Evolutionary conservation across 2,888 invertebrate genomes (phyloP).

Genomic region (Salticus scenicus): DNA sequence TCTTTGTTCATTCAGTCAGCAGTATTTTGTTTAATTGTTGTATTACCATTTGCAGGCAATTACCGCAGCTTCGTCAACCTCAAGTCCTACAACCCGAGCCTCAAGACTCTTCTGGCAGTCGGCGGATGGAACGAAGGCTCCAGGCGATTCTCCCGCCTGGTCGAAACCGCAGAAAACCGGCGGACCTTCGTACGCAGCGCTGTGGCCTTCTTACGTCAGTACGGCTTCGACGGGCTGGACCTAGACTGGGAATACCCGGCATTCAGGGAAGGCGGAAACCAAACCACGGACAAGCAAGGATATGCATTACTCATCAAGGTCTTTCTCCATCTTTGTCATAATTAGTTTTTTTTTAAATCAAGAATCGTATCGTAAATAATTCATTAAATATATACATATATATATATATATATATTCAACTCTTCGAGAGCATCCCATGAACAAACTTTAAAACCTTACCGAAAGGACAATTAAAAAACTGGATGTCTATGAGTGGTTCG

Average conservation of each 20-base stretch:
- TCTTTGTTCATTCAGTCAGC: too few relatives aligned
- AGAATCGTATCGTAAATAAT: too few relatives aligned
- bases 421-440: too few relatives aligned
- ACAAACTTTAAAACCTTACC: too few relatives aligned
- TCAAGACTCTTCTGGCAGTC: conserved; percentile 92
- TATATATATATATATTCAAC: too few relatives aligned
- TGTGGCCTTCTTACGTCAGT: conserved; percentile 85
- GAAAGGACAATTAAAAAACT: too few relatives aligned
- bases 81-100: conserved; percentile 92
- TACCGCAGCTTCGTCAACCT: conserved; percentile 95
- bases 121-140: conserved; percentile 97
- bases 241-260: conserved; percentile 86
- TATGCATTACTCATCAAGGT: conserved; percentile 90
- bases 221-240: conserved; percentile 94
- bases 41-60: conserved; percentile 81
- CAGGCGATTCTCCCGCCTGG: conserved; percentile 89
- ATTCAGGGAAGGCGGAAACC: conserved; percentile 84
- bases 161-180: conserved; percentile 85
- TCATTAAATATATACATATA: too few relatives aligned
- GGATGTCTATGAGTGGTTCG: too few relatives aligned
- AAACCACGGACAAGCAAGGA: conserved; percentile 87
- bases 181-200: conserved; percentile 81
- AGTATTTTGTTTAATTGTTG: neutral
- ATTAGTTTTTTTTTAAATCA: too few relatives aligned
- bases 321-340: too few relatives aligned